Base-by-base conservation (phyloP, 2,888 invertebrate genomes). In the Syritta pipiens region DNA sequence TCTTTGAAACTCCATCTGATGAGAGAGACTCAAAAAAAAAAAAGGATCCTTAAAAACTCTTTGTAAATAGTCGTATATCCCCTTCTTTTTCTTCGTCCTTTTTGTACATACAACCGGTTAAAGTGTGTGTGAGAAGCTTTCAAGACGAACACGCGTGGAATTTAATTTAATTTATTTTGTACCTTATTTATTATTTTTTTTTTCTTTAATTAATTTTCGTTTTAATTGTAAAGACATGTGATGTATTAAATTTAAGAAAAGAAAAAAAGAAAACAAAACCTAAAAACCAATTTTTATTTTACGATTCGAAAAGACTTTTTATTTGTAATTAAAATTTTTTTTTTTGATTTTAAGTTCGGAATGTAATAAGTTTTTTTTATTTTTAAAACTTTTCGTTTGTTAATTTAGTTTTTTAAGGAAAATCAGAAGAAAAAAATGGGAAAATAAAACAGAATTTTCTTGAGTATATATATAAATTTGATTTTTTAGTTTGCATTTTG, bases 301-400 rank as follows among this genome's bases (percentile, higher is more conserved):
- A 32, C 57, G 63, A 37, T 14, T 7, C 19, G 17, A 17, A 26
- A 53, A 67, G 76, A 83, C 55, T 53, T 81, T 65, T 84, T 76
- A 9, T 17, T 37, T 37, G 37, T 9, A 67, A 71, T 55, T 81
- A 49, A 19, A 51, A 44, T 82, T 83, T 82, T 83, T 82, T 81
- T 84, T 82, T 84, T 84, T 84, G 84, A 84, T 84, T 85, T 83
- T 85, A 85, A 85, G 24, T 42, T 65, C 67, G 81, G 82, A 37
- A 57, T 19, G 7, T 53, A 40, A 46, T 5, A 49, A 42, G 19
- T 17, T 30, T 14, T 60, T 46, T 53, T 24, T 26, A 53, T 59
- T 53, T 67, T 59, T 46, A 51, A 40, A 42, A 10, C 28, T 7
- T 63, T 77, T 77, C 32, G 26, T 77, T 77, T 77, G 77, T 77